Conservation (phyloP, 2,113 vertebrate genomes). For the Aramus guarauna region DNA sequence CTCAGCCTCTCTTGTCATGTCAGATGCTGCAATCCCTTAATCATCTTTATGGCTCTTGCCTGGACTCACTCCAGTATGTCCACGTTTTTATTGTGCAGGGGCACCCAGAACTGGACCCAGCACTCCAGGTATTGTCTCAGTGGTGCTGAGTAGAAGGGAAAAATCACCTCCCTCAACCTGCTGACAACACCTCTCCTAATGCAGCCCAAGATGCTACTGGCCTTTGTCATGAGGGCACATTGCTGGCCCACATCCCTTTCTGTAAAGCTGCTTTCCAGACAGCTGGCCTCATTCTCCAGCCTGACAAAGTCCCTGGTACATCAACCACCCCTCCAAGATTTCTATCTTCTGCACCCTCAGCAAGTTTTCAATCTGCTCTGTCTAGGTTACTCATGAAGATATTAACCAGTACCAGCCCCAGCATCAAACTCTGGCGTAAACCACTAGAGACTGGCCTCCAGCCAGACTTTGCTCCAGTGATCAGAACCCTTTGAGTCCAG, state of each 20-base stretch:
- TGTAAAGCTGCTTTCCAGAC: neutral
- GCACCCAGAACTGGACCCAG: neutral
- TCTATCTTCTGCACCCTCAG: neutral
- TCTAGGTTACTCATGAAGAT: neutral
- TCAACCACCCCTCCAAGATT: neutral
- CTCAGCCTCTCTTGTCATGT: neutral
- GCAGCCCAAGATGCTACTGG: neutral
- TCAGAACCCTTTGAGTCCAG: neutral
- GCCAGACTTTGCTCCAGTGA: neutral
- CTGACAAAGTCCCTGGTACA: neutral
- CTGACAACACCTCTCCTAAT: neutral
- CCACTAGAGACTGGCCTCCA: neutral
- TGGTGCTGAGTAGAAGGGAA: neutral
- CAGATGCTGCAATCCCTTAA: neutral
- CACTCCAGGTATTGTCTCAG: neutral
- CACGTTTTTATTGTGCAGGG: neutral
- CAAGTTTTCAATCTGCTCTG: neutral
- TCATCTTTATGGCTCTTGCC: neutral
- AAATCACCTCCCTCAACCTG: neutral
- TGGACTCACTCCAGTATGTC: neutral
- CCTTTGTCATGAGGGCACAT: neutral
- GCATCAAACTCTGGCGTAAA: neutral
- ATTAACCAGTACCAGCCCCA: neutral
- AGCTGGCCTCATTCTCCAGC: neutral
- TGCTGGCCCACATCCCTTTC: neutral